phyloP scores from a whole-genome alignment of 2,888 invertebrate genomes.

The Leptogaster cylindrica region DNA sequence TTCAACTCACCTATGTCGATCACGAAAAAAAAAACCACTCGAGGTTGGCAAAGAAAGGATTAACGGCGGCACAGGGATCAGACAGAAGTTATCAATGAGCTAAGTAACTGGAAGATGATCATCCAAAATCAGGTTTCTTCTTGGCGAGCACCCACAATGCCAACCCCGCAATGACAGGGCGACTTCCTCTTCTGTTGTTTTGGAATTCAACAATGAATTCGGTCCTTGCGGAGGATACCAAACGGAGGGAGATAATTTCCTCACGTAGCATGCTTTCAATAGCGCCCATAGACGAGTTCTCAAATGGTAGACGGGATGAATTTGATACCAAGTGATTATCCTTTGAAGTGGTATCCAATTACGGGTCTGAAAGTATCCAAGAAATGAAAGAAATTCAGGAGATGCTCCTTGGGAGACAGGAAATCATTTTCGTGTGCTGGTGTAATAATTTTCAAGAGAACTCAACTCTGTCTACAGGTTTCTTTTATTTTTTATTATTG shows the following conservation, averaged over 20 bases:
- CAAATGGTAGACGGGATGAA: conserved; percentile 20
- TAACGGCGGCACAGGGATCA: no score
- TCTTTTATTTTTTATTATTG: no score
- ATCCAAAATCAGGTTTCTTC: conserved; percentile 25
- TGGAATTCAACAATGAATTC: conserved; percentile 8
- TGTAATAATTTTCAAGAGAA: background rate
- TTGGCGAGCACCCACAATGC: conserved; percentile 18
- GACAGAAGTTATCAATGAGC: no score
- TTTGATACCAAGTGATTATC: conserved; percentile 39
- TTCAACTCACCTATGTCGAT: no score
- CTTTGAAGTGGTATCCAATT: conserved; percentile 39
- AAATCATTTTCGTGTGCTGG: conserved; percentile 12
- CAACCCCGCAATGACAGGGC: conserved; percentile 20
- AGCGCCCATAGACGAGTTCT: conserved; percentile 28
- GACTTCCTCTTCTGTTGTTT: conserved; percentile 26
- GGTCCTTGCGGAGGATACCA: background rate
- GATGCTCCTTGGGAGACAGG: conserved; percentile 3
- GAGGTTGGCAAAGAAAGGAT: no score
- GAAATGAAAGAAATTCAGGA: background rate
- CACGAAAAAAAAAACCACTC: no score
- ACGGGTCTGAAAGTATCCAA: background rate
- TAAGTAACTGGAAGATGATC: no score
- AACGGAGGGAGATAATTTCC: conserved; percentile 17
- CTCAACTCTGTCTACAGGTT: no score
- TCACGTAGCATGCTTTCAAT: conserved; percentile 28